Conservation (phyloP, 2,797 vertebrate genomes). For the Valencia hispanica region DNA sequence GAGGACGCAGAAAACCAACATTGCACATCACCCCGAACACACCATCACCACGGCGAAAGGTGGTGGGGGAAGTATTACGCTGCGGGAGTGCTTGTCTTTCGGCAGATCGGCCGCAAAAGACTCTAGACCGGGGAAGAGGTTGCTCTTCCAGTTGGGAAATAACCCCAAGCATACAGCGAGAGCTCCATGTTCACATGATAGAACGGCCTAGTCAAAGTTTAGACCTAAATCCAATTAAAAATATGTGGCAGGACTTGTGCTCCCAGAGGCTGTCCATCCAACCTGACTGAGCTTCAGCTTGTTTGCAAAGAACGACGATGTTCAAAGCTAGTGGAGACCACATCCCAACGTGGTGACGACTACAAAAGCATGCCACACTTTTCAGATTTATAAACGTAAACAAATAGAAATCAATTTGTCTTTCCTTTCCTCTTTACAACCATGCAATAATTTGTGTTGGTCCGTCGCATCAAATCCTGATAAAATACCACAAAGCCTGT, state of each 20-base stretch:
- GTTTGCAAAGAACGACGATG: no score
- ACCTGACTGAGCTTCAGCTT: neutral
- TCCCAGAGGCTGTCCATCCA: neutral
- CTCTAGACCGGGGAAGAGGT: neutral
- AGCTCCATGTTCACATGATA: neutral
- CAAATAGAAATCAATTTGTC: neutral
- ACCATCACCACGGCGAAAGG: neutral
- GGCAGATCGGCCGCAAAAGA: neutral
- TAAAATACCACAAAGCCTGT: neutral
- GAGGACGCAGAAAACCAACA: no score
- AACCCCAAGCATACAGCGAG: neutral
- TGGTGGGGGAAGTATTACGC: neutral
- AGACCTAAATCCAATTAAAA: neutral
- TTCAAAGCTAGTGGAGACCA: neutral
- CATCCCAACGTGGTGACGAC: no score
- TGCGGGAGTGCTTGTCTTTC: neutral
- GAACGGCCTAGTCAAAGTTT: neutral
- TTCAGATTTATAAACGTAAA: neutral
- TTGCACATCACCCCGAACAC: no score
- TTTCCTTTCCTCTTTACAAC: neutral
- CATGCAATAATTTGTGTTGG: neutral
- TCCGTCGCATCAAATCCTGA: neutral
- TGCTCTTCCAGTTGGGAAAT: neutral
- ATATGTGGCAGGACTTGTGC: neutral
- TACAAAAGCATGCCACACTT: neutral